Evolutionary conservation across 2,888 invertebrate species (phyloP), one percentile per base, ranked within the genome.

Genomic region (Chirona hameri): DNA sequence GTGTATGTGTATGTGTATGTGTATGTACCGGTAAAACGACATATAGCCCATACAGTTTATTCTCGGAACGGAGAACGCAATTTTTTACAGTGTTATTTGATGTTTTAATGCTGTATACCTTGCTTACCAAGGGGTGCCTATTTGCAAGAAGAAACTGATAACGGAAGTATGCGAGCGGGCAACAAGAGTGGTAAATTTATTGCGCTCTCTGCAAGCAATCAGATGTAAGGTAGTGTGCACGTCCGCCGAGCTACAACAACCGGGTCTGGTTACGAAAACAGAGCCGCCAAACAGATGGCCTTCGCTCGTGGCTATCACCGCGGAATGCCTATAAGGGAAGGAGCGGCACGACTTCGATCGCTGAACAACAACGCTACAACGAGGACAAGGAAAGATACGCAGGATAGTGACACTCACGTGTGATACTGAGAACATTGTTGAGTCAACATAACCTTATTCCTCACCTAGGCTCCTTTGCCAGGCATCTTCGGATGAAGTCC

Each of bases 381-480:
- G 39, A 39, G 4, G 39, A 52, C 52, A 4, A 52, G 18, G 52
- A 15, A 12, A 52, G 15, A 52, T 52, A 52, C 52, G 7, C 52
- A 52, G 15, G 52, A 52, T 12, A 52, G 52, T 1, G 15, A 18
- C 15, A 1, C 12, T 52, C 60, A 24, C 60, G 18, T 18, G 60
- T 1, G 7, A 24, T 1, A 60, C 60, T 18, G 60, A 60, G 9
- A 24, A 24, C 60, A 7, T 24, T 3, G 52, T 12, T 12, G 52
- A 52, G 52, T 52, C 52, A 52, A 18, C 52, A 52, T 18, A 12
- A 15, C 18, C 52, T 52, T 1, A 1, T 2, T 15, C 52, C 92
- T 91, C 89, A 98, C 98, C 93, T 94, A 87, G 98, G 96, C 89
- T 97, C 94, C 88, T 95, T 93, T 88, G 96, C 92, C 89, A 98